Evolutionary conservation across 2,797 vertebrate genomes (phyloP), one percentile per base, ranked within the genome.

Genomic region (Sciaenops ocellatus): DNA sequence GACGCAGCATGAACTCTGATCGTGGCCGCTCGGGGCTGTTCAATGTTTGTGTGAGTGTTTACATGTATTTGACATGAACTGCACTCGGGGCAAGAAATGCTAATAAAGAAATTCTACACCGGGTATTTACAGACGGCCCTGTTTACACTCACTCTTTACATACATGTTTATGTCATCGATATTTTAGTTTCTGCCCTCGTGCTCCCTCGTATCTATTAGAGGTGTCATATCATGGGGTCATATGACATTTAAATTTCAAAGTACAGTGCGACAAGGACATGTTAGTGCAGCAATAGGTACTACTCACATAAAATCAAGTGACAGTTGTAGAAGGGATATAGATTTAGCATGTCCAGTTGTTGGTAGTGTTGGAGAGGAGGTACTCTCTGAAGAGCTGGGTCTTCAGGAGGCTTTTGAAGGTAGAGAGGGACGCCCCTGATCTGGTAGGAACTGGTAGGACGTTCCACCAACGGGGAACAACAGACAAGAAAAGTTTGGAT

Each of bases 81-180:
- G 55, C 56, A 64, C 30, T 73, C n/a, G 13, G 65, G 78, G 75
- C 63, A 73, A 24, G n/a, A 75, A 46, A 13, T 22, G 12, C 34
- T 26, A 12, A 47, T 20, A 11, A 60, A 56, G 10, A 65, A 46
- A 51, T 75, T 56, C 56, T 42, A 57, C 51, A 42, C 1, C 16
- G 55, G 26, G 34, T 38, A 18, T 62, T 75, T 41, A 54, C n/a
- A 20, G 22, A 48, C 11, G 30, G 15, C 12, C 7, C 5, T 3
- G 47, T 71, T 57, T 20, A 48, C 50, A 20, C 20, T 17, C n/a
- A 1, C 9, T 59, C 5, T n/a, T 6, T 28, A 8, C 24, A 41
- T 1, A 20, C 15, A 22, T 4, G 22, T n/a, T 15, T 22, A 16
- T 20, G 15, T 44, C 26, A 24, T 6, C 26, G 11, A 55, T 26